Evolutionary conservation across 2,888 invertebrate species (phyloP).

Genomic region (Cheilosia variabilis): DNA sequence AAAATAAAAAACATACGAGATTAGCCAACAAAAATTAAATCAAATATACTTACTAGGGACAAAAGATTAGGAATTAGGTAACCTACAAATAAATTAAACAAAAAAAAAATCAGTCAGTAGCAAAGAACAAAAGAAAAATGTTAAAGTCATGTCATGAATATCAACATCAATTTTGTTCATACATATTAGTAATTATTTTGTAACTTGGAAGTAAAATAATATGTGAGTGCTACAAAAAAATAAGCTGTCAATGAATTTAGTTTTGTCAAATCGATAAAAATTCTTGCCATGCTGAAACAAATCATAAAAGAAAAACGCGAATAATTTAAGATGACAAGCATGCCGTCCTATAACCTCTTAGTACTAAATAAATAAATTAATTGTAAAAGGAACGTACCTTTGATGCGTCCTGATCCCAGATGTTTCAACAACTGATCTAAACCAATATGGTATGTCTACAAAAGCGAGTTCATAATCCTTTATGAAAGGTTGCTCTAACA

Average conservation of each 20-base stretch:
- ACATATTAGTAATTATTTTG: not conserved
- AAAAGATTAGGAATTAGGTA: constrained; percentile 83
- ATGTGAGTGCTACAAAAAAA: constrained; percentile 11
- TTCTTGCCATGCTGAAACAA: constrained; percentile 50
- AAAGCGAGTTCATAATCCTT: constrained; percentile 89
- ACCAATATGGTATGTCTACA: constrained; percentile 93
- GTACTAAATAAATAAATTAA: not conserved
- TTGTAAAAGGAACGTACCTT: constrained; percentile 79
- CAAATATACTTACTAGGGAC: constrained; percentile 78
- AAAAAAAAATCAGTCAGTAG: constrained; percentile 77
- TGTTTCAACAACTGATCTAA: constrained; percentile 86
- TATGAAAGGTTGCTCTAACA: constrained; percentile 95
- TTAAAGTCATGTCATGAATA: constrained; percentile 58
- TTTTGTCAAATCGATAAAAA: constrained; percentile 22
- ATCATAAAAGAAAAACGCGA: constrained; percentile 1
- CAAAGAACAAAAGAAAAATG: constrained; percentile 76
- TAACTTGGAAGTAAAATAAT: not conserved
- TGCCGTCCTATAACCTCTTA: constrained; percentile 45
- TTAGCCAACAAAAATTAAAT: constrained; percentile 61
- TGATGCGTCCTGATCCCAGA: constrained; percentile 82
- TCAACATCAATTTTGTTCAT: constrained; percentile 45
- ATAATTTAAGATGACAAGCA: constrained; percentile 10
- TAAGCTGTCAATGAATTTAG: constrained; percentile 38
- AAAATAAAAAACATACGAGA: constrained; percentile 21
- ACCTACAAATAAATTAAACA: constrained; percentile 83